Conservation (phyloP, 1,140 invertebrate genomes). For the Caenorhabditis briggsae region DNA sequence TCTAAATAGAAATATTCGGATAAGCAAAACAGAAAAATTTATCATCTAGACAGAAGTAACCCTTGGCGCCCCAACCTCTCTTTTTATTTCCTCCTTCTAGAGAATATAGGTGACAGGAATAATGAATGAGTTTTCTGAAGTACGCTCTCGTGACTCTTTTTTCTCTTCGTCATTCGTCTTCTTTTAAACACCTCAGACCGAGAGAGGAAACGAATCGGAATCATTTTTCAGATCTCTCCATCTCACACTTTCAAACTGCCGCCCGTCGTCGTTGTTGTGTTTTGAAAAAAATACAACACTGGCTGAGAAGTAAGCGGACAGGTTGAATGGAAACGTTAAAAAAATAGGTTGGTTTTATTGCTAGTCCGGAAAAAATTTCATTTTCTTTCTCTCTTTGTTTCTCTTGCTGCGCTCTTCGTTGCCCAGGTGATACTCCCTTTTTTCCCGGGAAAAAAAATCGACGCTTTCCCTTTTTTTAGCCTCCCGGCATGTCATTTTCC, state of each 20-base stretch:
- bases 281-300: too few relatives aligned
- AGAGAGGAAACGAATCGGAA: neutral
- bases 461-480: neutral
- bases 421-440: conserved; percentile 3
- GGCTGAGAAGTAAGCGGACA: neutral
- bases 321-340: conserved; percentile 5
- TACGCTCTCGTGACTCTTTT: neutral
- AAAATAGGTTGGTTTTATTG: neutral
- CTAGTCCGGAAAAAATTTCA: neutral
- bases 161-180: conserved; percentile 4
- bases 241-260: neutral
- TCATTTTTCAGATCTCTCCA: conserved; percentile 8
- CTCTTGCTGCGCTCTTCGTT: neutral
- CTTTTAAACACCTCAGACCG: neutral
- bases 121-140: conserved; percentile 41
- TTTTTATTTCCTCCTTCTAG: neutral
- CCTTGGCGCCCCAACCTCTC: neutral
- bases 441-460: neutral
- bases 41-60: neutral
- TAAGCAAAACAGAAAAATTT: neutral
- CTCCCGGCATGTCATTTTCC: neutral
- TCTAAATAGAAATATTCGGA: too few relatives aligned
- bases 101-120: conserved; percentile 30
- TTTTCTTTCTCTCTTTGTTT: neutral
- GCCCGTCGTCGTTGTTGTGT: conserved; percentile 16